Conservation (phyloP, 2,797 vertebrate genomes). For the Galago senegalensis region DNA sequence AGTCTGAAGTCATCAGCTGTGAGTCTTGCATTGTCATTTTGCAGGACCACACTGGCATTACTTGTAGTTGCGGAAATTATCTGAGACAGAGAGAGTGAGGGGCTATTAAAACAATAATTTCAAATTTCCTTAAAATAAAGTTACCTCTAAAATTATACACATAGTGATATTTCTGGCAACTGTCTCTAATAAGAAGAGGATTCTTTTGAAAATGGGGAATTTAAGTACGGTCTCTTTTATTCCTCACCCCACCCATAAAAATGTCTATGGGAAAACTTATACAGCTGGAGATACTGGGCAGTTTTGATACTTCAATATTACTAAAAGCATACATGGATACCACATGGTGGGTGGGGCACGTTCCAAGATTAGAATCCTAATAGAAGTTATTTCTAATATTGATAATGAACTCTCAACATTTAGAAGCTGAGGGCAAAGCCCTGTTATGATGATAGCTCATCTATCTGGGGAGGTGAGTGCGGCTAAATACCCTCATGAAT, state of each 20-base stretch:
- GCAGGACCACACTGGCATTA: constrained; percentile 93
- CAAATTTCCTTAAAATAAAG: constrained; percentile 23
- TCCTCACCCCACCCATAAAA: not conserved
- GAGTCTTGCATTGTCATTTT: constrained; percentile 95
- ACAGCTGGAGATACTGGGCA: not conserved
- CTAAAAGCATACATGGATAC: not conserved
- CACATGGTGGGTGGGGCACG: not conserved
- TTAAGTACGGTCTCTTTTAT: not conserved
- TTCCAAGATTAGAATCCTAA: constrained; percentile 35
- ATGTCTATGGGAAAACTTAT: constrained; percentile 9
- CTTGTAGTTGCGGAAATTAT: constrained; percentile 91
- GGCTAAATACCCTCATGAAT: not conserved
- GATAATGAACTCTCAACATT: not conserved
- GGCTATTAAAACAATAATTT: not conserved
- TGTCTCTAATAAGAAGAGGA: not conserved
- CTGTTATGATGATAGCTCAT: not conserved
- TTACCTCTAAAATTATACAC: not conserved
- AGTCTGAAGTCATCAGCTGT: constrained; percentile 96
- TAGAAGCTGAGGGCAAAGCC: not conserved
- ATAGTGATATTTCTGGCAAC: not conserved
- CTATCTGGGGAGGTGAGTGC: not conserved
- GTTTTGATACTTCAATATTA: constrained; percentile 44
- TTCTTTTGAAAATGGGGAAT: constrained; percentile 10
- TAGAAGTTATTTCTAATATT: constrained; percentile 9
- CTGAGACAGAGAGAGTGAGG: constrained; percentile 86